Conservation (phyloP, 2,113 vertebrate species). For the Crotalus helleri region DNA sequence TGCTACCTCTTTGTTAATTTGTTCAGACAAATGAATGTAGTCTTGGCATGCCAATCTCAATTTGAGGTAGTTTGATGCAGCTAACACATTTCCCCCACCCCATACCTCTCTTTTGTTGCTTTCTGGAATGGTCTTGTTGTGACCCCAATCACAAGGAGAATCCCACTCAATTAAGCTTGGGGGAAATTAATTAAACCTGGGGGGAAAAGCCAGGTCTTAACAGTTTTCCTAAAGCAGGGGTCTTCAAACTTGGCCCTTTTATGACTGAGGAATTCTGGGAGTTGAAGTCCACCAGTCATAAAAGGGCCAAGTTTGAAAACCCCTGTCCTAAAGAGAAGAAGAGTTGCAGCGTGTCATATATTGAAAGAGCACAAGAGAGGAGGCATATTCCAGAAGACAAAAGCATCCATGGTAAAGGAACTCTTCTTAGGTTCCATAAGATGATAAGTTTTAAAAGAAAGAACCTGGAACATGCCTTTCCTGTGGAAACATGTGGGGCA, state of each 20-base stretch:
- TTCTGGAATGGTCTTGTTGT: neutral
- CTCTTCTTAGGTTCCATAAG: neutral
- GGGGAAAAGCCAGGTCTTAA: neutral
- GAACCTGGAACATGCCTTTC: neutral
- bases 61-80: neutral
- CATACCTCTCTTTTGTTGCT: neutral
- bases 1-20: neutral
- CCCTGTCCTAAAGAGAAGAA: neutral
- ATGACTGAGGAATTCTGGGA: too few relatives aligned
- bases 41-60: neutral
- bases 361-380: neutral
- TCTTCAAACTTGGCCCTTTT: too few relatives aligned
- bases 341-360: neutral
- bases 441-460: neutral
- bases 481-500: neutral
- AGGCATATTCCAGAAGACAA: neutral
- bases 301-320: too few relatives aligned
- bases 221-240: neutral
- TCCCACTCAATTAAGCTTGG: neutral
- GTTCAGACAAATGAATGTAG: neutral
- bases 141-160: neutral
- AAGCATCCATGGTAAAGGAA: neutral
- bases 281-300: too few relatives aligned
- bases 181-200: neutral
- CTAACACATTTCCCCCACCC: neutral